Percentiles rank a stretch among this genome's conserved stretches.
Conservation (phyloP, 1,140 invertebrate species). For the Ditylenchus dipsaci region DNA sequence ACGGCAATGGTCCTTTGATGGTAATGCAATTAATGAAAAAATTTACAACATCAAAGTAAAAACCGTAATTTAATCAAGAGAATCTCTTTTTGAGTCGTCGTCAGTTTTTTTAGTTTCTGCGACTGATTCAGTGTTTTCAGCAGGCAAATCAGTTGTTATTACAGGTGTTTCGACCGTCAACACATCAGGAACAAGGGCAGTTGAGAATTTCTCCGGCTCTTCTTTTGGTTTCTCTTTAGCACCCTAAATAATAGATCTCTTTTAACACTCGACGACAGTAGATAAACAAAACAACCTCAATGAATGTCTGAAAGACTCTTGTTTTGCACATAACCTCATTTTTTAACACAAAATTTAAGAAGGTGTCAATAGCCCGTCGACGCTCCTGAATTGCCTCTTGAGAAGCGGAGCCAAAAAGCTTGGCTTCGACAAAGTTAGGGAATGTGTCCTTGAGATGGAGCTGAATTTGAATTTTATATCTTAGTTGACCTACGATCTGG, state of each 20-base stretch:
- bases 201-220: neutral
- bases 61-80: neutral
- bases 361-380: slow-evolving; percentile 26
- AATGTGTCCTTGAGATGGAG: slow-evolving; percentile 45
- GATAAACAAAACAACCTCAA: slow-evolving; percentile 34
- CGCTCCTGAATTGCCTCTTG: slow-evolving; percentile 38
- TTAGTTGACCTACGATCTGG: neutral
- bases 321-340: slow-evolving; percentile 46
- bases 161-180: neutral
- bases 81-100: neutral
- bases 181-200: neutral
- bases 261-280: neutral
- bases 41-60: neutral
- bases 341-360: slow-evolving; percentile 42
- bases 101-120: neutral
- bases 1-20: too few relatives aligned
- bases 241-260: neutral
- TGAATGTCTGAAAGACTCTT: slow-evolving; percentile 28
- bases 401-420: slow-evolving; percentile 39
- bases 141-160: neutral
- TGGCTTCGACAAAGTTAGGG: slow-evolving; percentile 38
- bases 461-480: slow-evolving; percentile 8
- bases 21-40: too few relatives aligned
- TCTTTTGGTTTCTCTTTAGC: neutral
- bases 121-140: neutral